phyloP scores from a whole-genome alignment of 2,888 invertebrate genomes.

The Leptinotarsa peninsularis region DNA sequence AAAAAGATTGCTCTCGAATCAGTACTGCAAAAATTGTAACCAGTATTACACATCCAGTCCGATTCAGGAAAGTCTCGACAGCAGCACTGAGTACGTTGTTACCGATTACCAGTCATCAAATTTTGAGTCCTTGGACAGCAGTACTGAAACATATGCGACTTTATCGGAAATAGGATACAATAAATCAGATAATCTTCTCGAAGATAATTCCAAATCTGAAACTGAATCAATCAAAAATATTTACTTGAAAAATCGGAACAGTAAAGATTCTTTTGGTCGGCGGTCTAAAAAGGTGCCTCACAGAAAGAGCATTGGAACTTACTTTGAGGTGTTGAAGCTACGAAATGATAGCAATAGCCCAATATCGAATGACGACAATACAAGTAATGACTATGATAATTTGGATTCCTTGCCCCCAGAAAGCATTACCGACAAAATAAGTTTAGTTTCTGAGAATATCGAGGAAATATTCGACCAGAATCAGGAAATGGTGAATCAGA shows the following conservation, averaged over 20 bases:
- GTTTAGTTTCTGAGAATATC: conserved; percentile 70
- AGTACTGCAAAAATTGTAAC: conserved; percentile 65
- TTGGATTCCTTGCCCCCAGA: conserved; percentile 64
- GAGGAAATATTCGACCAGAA: conserved; percentile 68
- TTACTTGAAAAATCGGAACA: conserved; percentile 59
- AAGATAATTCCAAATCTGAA: conserved; percentile 48
- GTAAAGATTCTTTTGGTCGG: conserved; percentile 57
- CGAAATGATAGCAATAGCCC: conserved; percentile 63
- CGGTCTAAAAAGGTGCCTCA: conserved; percentile 58
- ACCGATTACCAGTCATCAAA: conserved; percentile 64
- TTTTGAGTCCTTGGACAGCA: conserved; percentile 64
- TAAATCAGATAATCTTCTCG: conserved; percentile 51
- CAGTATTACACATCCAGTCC: conserved; percentile 60
- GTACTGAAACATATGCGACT: conserved; percentile 64
- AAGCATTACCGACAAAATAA: conserved; percentile 71
- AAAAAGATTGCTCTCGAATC: conserved; percentile 71
- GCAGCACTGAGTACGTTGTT: conserved; percentile 63
- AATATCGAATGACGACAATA: conserved; percentile 70
- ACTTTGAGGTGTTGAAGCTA: conserved; percentile 64
- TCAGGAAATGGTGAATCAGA: conserved; percentile 64
- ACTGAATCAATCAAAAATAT: conserved; percentile 50
- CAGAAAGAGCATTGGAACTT: conserved; percentile 63
- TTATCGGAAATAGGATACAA: conserved; percentile 60
- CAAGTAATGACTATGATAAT: conserved; percentile 67
- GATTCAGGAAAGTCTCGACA: conserved; percentile 62